A percentile compares a stretch with the other conserved stretches of the same genome.
Evolutionary conservation across 2,797 vertebrate species (phyloP).

Genomic region (Platyrinchus mystaceus): DNA sequence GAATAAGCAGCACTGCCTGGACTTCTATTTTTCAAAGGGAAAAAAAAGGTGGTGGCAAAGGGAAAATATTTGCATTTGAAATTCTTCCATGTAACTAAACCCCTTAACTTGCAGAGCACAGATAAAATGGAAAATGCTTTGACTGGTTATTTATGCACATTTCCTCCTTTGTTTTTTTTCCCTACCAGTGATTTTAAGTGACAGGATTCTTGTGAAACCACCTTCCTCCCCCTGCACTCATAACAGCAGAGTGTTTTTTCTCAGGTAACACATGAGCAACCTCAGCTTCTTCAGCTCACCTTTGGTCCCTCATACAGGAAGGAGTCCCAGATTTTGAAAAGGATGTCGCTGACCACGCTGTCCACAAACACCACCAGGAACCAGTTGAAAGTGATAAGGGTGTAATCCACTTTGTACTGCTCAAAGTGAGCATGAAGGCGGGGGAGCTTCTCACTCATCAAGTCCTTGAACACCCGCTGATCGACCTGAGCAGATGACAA

Average conservation of each 20-base stretch:
- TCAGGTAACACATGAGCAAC: not conserved
- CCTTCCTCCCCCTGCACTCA: not conserved
- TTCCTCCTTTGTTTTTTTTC: not conserved
- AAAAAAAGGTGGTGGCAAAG: not conserved
- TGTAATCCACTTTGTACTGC: constrained; percentile 92
- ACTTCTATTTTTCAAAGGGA: not conserved
- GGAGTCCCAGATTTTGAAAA: constrained; percentile 98
- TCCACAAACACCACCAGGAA: constrained; percentile 98
- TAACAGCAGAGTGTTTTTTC: not conserved
- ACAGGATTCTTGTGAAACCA: not conserved
- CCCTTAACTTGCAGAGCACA: not conserved
- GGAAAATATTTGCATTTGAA: not conserved
- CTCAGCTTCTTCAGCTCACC: constrained; percentile 69
- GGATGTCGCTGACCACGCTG: constrained; percentile 93
- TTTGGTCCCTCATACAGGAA: constrained; percentile 97
- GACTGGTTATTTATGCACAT: not conserved
- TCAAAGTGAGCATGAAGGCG: constrained; percentile 93
- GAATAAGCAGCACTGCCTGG: not conserved
- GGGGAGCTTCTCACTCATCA: constrained; percentile 94
- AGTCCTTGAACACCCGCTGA: constrained; percentile 95
- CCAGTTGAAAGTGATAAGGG: constrained; percentile 99
- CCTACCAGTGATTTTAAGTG: not conserved
- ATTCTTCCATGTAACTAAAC: not conserved
- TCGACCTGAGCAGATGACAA: constrained; percentile 83
- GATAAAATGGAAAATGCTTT: not conserved